Conservation (phyloP, 2,113 vertebrate species). For the Dryoscopus gambensis region DNA sequence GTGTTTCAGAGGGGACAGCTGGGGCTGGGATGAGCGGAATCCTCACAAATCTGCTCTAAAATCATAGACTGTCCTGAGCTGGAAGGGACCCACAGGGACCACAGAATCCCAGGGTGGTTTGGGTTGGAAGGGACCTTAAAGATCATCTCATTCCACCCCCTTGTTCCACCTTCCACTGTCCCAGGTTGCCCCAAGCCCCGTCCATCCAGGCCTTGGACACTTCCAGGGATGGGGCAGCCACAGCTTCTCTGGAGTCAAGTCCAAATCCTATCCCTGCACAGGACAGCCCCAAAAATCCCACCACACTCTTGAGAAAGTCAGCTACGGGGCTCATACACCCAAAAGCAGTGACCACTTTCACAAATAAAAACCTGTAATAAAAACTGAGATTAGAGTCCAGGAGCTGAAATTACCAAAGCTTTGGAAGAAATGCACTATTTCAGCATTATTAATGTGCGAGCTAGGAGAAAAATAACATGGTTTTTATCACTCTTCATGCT, state of each 20-base stretch:
- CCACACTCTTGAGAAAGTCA: neutral
- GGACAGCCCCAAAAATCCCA: neutral
- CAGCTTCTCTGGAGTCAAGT: neutral
- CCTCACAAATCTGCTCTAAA: neutral
- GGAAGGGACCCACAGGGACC: neutral
- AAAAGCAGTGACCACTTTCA: neutral
- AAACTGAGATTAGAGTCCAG: neutral
- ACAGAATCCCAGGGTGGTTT: neutral
- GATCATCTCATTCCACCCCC: fast-evolving
- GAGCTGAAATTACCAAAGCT: neutral
- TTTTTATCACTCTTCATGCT: neutral
- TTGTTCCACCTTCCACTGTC: neutral
- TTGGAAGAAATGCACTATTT: neutral
- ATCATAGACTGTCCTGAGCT: neutral
- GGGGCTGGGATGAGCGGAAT: neutral
- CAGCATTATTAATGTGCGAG: neutral
- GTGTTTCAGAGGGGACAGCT: neutral
- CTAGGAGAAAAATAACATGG: neutral
- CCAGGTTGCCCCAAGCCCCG: fast-evolving
- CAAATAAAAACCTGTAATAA: neutral
- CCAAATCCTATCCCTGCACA: neutral
- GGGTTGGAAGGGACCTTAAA: neutral
- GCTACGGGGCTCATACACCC: fast-evolving
- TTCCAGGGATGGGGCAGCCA: neutral
- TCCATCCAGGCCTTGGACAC: neutral